Conservation (phyloP, 1,140 invertebrate genomes). For the Bombus pyrosoma region DNA sequence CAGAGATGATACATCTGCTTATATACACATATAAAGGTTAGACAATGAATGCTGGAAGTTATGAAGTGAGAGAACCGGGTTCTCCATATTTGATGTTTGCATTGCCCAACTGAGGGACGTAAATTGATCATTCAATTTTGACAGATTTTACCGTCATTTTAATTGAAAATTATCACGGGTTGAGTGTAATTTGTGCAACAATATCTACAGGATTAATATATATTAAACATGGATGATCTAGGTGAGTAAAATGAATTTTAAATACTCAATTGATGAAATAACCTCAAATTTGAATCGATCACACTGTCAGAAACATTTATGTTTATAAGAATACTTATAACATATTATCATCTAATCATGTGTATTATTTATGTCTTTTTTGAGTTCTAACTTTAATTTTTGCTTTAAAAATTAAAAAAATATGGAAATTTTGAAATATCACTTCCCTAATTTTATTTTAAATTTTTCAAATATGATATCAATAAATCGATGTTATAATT, state of each 20-base stretch:
- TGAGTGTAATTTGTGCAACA: slow-evolving; percentile 2
- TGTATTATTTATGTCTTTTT: not conserved
- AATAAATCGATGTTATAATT: not conserved
- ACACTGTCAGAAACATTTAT: slow-evolving; percentile 12
- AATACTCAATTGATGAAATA: slow-evolving; percentile 24
- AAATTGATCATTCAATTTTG: slow-evolving; percentile 16
- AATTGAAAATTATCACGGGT: slow-evolving; percentile 15
- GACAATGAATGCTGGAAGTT: not conserved
- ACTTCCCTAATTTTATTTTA: not conserved
- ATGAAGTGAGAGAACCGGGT: slow-evolving; percentile 31
- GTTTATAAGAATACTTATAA: not conserved
- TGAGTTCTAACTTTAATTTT: not conserved
- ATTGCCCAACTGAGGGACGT: slow-evolving; percentile 7
- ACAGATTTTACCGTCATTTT: not conserved
- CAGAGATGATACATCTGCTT: too few relatives aligned
- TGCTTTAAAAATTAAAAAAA: not conserved
- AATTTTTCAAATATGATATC: not conserved
- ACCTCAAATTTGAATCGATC: slow-evolving; percentile 54
- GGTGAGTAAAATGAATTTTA: slow-evolving; percentile 61
- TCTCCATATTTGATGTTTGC: slow-evolving; percentile 70
- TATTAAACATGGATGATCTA: slow-evolving; percentile 71
- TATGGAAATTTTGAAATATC: not conserved
- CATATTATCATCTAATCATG: not conserved
- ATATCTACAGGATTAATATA: not conserved
- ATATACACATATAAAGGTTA: slow-evolving; percentile 18